phyloP scores from a whole-genome alignment of 2,888 invertebrate species.

The Argyra leucocephala region DNA sequence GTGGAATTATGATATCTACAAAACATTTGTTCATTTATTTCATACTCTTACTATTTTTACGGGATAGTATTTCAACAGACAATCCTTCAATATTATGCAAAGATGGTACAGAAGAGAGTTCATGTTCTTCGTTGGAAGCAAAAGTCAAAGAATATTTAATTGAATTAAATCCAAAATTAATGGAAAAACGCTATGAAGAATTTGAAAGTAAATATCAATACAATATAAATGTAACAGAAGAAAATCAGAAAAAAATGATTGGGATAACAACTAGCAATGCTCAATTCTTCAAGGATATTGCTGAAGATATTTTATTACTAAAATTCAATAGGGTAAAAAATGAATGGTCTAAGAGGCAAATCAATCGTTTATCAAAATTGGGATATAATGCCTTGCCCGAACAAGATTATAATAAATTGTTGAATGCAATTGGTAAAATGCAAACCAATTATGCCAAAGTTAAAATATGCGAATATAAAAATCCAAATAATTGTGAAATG shows the following conservation, averaged over 20 bases:
- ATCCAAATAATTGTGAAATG: constrained; percentile 55
- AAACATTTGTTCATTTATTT: too few species aligned
- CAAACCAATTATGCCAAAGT: constrained; percentile 64
- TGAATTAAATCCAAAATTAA: constrained; percentile 51
- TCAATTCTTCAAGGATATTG: constrained; percentile 34
- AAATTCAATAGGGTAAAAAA: constrained; percentile 63
- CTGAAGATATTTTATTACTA: constrained; percentile 42
- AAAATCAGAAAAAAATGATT: constrained; percentile 49
- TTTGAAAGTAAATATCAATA: constrained; percentile 55
- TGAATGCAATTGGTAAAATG: constrained; percentile 61
- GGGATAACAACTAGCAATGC: constrained; percentile 32
- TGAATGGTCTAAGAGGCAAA: constrained; percentile 58
- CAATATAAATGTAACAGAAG: constrained; percentile 65
- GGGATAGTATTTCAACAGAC: too few species aligned
- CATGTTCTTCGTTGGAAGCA: constrained; percentile 45
- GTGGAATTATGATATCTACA: too few species aligned
- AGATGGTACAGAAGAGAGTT: not conserved
- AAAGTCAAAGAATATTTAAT: constrained; percentile 52
- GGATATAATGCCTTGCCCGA: constrained; percentile 62
- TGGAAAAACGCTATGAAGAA: constrained; percentile 48
- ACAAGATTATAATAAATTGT: constrained; percentile 52
- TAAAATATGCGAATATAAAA: constrained; percentile 60
- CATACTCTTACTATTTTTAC: too few species aligned
- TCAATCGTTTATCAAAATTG: constrained; percentile 58
- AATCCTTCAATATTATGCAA: not conserved